Evolutionary conservation across 1,140 invertebrate species (phyloP), one percentile per base, ranked within the genome.

Genomic region (Leptopilina boulardi): DNA sequence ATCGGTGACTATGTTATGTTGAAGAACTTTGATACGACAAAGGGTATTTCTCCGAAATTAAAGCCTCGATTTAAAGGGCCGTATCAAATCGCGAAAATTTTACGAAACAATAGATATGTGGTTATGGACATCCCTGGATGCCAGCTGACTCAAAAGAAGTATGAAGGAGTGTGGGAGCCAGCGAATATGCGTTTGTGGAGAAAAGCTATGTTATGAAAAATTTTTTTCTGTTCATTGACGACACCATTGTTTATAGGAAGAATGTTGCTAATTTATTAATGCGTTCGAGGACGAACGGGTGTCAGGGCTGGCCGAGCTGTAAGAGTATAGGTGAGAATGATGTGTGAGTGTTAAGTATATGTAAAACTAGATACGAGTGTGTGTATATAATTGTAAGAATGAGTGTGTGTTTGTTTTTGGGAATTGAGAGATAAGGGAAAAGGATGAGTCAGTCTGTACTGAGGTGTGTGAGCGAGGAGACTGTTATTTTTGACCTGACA

Each of bases 1-100:
- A 56, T 76, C 13, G 83, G 81, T n/a, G 84, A 86, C 79, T 83
- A 81, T 74, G 76, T 85, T 21, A 80, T 85, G 77, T 77, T 85
- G 13, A 77, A 18, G 51, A 86, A 85, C 74, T 41, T 76, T 15
- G 82, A 84, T 77, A 73, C 54, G 26, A 83, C 84, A 59, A 6
- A 73, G 9, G 84, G 84, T 0, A 71, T 78, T 38, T 83, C 82
- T 38, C 82, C 82, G 70, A 85, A 85, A 70, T 71, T 83, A 8
- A 66, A 79, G 18, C 82, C 83, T 11, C 82, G 77, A 78, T 84
- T 81, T 76, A 78, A 81, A 71, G 82, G 83, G 5, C 84, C 84
- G n/a, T 86, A 86, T 66, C 30, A 72, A 47, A 51, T 38, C 8
- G 9, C n/a, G 5, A 34, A 74, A 74, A 9, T 38, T 30, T 56